These are phyloP conservation scores for Daubentonia madagascariensis DNA, from an alignment of 2,113 vertebrate species.

Conservation along the genomic window DNA sequence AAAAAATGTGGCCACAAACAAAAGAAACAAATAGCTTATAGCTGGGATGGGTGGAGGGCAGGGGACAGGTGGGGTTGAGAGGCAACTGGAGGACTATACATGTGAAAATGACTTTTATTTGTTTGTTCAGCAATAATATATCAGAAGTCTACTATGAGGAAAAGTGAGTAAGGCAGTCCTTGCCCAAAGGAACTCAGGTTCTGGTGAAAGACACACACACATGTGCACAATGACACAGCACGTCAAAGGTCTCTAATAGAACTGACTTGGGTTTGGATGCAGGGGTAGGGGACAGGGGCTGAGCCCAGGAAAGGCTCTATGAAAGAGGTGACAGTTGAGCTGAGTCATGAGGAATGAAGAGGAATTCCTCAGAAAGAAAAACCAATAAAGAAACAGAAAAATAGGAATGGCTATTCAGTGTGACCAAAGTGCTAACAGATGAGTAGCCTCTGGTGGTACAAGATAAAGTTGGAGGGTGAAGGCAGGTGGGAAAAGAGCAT, in stretches of 20 bases:
- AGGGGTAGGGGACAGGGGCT: rapidly evolving
- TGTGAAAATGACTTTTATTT: not conserved
- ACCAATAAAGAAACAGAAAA: not conserved
- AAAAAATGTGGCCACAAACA: not conserved
- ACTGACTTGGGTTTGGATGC: not conserved
- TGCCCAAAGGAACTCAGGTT: not conserved
- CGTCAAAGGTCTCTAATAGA: not conserved
- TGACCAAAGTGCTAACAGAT: not conserved
- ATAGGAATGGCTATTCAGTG: not conserved
- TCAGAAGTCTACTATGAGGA: not conserved
- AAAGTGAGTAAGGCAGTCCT: not conserved
- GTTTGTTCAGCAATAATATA: not conserved
- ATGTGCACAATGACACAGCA: not conserved
- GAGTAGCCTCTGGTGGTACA: not conserved
- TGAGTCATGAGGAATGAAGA: not conserved
- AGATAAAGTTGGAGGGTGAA: not conserved
- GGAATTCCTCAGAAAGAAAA: not conserved
- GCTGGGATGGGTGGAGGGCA: not conserved
- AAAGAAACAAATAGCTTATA: not conserved
- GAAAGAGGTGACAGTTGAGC: not conserved
- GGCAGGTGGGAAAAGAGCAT: not conserved
- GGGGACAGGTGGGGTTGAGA: not conserved
- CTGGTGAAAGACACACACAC: not conserved
- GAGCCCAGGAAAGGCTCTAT: not conserved
- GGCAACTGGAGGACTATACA: not conserved